phyloP scores from a whole-genome alignment of 2,797 vertebrate genomes.

The Gymnoscopelus microlampas region DNA sequence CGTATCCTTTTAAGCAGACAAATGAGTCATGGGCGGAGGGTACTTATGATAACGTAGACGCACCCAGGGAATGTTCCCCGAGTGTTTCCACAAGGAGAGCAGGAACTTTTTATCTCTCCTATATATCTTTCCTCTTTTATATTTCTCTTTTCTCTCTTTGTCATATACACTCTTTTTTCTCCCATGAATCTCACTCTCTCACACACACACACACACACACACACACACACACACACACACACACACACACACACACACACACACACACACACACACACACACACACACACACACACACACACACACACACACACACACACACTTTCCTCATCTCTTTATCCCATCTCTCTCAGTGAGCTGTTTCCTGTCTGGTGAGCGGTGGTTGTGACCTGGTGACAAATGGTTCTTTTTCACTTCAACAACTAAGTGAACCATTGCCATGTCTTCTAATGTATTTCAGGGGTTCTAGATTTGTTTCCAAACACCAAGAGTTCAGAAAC shows the following conservation, averaged over 20 bases:
- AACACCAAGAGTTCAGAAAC: no score
- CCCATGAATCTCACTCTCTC: neutral
- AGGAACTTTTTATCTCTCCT: neutral
- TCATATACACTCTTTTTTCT: no score
- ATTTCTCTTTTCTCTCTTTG: no score
- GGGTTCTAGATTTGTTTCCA: no score
- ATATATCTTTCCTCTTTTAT: no score
- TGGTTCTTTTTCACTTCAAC: no score
- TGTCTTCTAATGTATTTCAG: no score
- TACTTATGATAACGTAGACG: conserved; percentile 31
- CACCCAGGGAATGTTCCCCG: conserved; percentile 13
- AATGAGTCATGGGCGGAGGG: conserved; percentile 27
- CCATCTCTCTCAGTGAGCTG: no score
- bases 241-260: neutral
- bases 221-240: neutral
- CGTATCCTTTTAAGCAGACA: conserved; percentile 45
- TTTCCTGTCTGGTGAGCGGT: no score
- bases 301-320: neutral
- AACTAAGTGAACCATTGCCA: no score
- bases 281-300: neutral
- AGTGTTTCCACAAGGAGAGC: conserved; percentile 15
- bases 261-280: neutral
- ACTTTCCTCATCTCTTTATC: no score
- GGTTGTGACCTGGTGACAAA: no score
- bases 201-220: neutral